Conservation (phyloP, 2,888 invertebrate species). For the Drosophila leonis region DNA sequence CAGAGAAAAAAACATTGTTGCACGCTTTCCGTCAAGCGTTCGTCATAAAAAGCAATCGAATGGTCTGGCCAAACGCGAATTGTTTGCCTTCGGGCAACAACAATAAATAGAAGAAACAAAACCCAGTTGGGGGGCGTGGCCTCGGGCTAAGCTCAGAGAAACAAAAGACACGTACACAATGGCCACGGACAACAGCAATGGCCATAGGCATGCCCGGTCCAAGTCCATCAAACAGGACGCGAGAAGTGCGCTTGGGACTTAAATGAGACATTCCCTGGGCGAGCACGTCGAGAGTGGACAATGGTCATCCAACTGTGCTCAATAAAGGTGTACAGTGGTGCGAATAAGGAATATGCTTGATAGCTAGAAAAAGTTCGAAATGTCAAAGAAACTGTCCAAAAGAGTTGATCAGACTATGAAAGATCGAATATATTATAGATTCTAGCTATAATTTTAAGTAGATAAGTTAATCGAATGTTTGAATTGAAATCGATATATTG, state of each 20-base stretch:
- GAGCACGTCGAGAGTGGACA: constrained; percentile 24
- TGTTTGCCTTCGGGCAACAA: constrained; percentile 43
- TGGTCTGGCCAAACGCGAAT: constrained; percentile 37
- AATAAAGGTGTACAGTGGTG: constrained; percentile 17
- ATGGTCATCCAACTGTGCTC: constrained; percentile 21
- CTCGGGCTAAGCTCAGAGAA: constrained; percentile 27
- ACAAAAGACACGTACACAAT: constrained; percentile 76
- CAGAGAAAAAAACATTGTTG: constrained; percentile 22
- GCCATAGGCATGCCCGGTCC: constrained; percentile 34
- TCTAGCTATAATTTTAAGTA: not conserved
- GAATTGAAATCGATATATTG: too few species aligned
- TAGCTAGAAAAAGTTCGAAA: not conserved
- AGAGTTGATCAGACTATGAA: not conserved
- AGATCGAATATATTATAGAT: not conserved
- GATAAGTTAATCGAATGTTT: too few species aligned
- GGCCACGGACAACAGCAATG: constrained; percentile 36
- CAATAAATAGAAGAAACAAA: not conserved
- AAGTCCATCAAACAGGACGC: constrained; percentile 41
- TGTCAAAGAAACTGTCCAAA: too few species aligned
- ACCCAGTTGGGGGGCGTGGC: not conserved
- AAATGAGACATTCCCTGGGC: constrained; percentile 62
- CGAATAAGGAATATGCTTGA: not conserved
- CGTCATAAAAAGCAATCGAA: constrained; percentile 63
- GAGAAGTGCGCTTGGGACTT: constrained; percentile 43
- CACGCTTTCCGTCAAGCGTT: constrained; percentile 61